Conservation (phyloP, 1,140 invertebrate genomes). For the Diorhabda elongata region DNA sequence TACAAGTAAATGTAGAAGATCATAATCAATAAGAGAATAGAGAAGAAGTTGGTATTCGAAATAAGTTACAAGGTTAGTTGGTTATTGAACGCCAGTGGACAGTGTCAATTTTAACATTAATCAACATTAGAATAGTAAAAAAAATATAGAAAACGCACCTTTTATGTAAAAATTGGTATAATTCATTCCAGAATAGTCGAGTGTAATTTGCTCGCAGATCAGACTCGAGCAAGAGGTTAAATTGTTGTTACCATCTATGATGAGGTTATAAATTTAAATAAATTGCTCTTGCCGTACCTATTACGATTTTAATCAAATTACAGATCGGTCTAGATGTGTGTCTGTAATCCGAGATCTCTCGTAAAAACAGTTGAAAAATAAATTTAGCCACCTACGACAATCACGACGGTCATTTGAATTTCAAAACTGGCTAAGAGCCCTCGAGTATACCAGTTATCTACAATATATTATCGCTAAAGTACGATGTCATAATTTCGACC, state of each 20-base stretch:
- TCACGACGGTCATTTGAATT: conserved; percentile 27
- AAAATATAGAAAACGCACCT: too few species aligned
- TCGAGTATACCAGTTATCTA: conserved; percentile 2
- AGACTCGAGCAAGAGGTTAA: neutral
- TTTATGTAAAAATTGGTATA: too few species aligned
- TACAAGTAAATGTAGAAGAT: too few species aligned
- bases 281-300: conserved; percentile 21
- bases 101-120: too few species aligned
- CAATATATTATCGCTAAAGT: neutral
- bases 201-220: too few species aligned
- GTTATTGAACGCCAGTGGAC: too few species aligned
- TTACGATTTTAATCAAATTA: conserved; percentile 29
- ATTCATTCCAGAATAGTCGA: too few species aligned
- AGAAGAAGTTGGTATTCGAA: too few species aligned
- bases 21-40: too few species aligned
- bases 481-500: neutral
- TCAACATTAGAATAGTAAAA: too few species aligned
- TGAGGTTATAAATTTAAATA: conserved; percentile 27
- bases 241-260: conserved; percentile 1
- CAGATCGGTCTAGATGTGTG: conserved; percentile 30
- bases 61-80: too few species aligned
- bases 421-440: conserved; percentile 9
- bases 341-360: conserved; percentile 32
- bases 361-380: conserved; percentile 34
- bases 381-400: conserved; percentile 31